Base-by-base conservation (phyloP, 64 coral and sea anemone genomes). In the Hydrozoanthus tunicans region DNA sequence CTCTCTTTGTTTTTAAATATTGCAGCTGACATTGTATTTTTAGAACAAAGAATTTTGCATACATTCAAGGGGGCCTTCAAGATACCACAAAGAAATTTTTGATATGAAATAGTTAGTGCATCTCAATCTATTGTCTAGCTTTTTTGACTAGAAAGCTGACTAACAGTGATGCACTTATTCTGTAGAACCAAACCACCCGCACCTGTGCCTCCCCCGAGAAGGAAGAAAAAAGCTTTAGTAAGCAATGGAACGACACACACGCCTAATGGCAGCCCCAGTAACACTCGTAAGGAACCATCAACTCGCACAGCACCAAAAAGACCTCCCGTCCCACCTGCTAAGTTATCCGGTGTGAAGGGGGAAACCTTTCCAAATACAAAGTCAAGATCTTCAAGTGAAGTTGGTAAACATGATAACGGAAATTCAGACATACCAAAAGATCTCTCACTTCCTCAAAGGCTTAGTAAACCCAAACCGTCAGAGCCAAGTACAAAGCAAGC, bases 161-260 rank as follows among this genome's bases (percentile, higher is more conserved):
- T 25, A 20, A 64, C 3, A 64, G 8, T 51, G 8, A 9, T 83
- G 7, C 3, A 1, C 6, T 7, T 58, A 13, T 69, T 88, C 20
- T 60, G 20, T 51, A 88, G 84, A 14, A 7, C 84, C 43, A 88
- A 73, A 5, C 68, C 9, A 7, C 81, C 43, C 17, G 81, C 32
- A 9, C 84, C 84, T 75, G 68, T 88, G 25, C 84, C 84, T 17
- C 84, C 84, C 2, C 84, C 84, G 10, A 72, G 84, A 56, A 88
- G 74, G 69, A 88, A 75, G 26, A 88, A 88, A 73, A 88, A 75
- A 25, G 11, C 20, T 59, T 6, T 24, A 27, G 70, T 24, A 43
- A 32, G 56, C 4, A 88, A 72, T 60, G 84, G 23, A 6, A 60
- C 84, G 59, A 14, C 84, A 7, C 3, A 59, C 69, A 74, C 84